Evolutionary conservation across 2,888 invertebrate genomes (phyloP), one percentile per base, ranked within the genome.

Genomic region (Phyto melanocephala): DNA sequence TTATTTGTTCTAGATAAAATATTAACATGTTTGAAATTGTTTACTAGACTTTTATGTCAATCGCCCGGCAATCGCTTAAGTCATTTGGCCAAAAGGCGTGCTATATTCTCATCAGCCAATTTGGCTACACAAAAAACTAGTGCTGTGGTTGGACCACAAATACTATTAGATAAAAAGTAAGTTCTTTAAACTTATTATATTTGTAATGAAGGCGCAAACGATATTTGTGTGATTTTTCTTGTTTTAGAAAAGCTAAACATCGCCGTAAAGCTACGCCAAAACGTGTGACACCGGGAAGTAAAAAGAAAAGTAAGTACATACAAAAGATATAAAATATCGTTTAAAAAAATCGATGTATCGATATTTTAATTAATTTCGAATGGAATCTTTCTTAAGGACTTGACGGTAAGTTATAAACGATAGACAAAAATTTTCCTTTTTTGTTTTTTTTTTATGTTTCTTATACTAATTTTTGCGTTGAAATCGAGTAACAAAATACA

Each of bases 61-160:
- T 96, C 96, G 1, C 96, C 96, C 0, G 96, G 96, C 0, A 93
- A 95, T 80, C 92, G 96, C 6, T 90, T 96, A 17, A 96, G 95
- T 78, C 96, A 96, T 88, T 91, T 96, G 86, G 96, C 96, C 1
- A 93, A 94, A 72, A 92, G 96, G 7, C 92, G 95, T 65, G 94
- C 95, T 86, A 94, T 95, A 1, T 96, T 96, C 90, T 95, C 95
- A 72, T 95, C 94, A 56, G 95, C 95, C 0, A 93, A 93, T 89
- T 88, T 94, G 80, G 93, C 93, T 86, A 92, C 89, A 1, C 92
- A 92, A 80, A 90, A 89, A 74, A 85, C 87, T 0, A 88, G 85
- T 65, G 87, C 80, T 67, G 86, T 86, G 1, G 85, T 89, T 10
- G 90, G 90, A 13, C 89, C 89, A 20, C 90, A 90, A 86, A 88